Base-by-base conservation (phyloP, 2,888 invertebrate genomes). In the Pimpla rufipes region DNA sequence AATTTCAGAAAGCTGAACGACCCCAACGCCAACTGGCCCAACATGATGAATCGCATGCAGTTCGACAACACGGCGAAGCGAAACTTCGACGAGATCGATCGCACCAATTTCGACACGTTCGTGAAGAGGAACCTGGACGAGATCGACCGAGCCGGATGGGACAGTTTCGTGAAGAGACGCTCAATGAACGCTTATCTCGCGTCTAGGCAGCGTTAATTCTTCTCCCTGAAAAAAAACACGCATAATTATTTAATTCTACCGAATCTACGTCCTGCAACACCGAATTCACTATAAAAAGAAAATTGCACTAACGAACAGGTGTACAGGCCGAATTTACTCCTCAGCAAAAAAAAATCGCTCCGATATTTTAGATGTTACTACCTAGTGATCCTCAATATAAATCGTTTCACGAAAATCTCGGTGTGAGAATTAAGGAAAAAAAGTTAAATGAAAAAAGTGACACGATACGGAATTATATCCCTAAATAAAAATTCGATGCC, bases 1-100 rank as follows among this genome's bases (percentile, higher is more conserved):
- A 8, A 37, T 77, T 77, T n/a, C 75, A 84, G 84, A n/a, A 70
- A 35, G 18, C 73, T 11, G 55, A 77, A 76, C 40, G 59, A 50
- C 3, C 47, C 35, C n/a, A 21, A 62, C 2, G 13, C 11, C 45
- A 62, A 62, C 47, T 59, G 75, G 76, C 55, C 70, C 13, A 45
- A 45, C 10, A 79, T 70, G 16, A 50, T 76, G 64, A 71, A 79
- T 73, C 78, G 50, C n/a, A 7, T 79, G 59, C 78, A 75, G 45
- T 37, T 50, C 35, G 76, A 70, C 5, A 67, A 55, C 92, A 93
- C 79, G 93, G 70, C 84, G 45, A 94, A 94, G 90, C 95, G 95
- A 87, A 96, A 95, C 92, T 95, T 96, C 88, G 96, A 96, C 88
- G 96, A 96, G 90, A 95, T 96, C 89, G 95, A 96, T 91, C 94